Evolutionary conservation across 2,797 vertebrate species (phyloP).

Genomic region (Gallinago stenura): DNA sequence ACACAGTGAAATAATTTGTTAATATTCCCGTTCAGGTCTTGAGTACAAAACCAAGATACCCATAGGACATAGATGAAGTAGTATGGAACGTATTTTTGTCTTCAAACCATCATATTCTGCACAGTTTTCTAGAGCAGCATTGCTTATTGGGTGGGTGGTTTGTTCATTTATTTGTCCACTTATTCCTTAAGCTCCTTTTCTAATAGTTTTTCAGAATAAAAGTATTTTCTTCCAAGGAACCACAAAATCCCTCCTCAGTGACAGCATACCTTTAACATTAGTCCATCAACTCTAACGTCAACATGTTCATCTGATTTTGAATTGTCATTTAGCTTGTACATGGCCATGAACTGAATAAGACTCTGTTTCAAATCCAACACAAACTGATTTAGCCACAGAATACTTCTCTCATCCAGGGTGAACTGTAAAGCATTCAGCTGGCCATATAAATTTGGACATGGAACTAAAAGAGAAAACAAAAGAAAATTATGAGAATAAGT

Average conservation of each 20-base stretch:
- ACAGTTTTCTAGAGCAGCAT: not conserved
- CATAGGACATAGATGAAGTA: not conserved
- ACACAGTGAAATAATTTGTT: not conserved
- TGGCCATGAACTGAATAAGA: constrained; percentile 96
- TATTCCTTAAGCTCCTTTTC: not conserved
- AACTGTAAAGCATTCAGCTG: constrained; percentile 97
- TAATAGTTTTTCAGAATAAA: not conserved
- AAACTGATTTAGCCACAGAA: constrained; percentile 97
- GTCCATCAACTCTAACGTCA: constrained; percentile 93
- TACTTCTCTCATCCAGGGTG: constrained; percentile 93
- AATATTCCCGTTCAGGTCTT: not conserved
- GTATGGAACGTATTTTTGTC: not conserved
- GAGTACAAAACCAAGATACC: not conserved
- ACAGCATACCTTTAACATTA: constrained; percentile 94
- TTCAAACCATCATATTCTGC: not conserved
- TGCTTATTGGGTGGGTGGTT: not conserved
- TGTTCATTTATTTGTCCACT: not conserved
- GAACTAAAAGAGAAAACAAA: constrained; percentile 84
- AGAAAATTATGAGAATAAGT: not conserved
- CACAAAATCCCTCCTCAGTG: not conserved
- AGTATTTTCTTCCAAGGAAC: not conserved
- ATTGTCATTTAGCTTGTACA: constrained; percentile 95
- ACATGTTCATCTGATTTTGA: constrained; percentile 97
- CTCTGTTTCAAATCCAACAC: constrained; percentile 94
- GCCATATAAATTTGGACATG: constrained; percentile 93